Evolutionary conservation across 2,888 invertebrate genomes (phyloP).

Genomic region (Pasiphila rectangulata): DNA sequence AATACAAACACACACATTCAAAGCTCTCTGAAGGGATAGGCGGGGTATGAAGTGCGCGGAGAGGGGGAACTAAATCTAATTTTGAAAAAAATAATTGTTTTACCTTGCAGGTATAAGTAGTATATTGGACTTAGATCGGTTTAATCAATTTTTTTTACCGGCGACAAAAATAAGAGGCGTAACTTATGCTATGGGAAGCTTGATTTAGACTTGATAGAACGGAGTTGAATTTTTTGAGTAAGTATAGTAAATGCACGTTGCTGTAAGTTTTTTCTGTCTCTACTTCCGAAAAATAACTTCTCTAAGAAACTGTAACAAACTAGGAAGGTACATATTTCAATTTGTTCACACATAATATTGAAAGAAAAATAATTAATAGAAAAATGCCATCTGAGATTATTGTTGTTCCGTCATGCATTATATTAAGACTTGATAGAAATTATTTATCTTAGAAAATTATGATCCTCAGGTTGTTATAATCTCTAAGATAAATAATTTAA

Average conservation of each 20-base stretch:
- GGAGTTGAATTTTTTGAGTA: too few relatives aligned
- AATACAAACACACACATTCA: constrained; percentile 41
- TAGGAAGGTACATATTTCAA: too few relatives aligned
- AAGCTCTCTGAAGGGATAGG: constrained; percentile 26
- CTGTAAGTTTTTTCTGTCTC: too few relatives aligned
- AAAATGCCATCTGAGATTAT: too few relatives aligned
- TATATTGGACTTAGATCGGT: constrained; percentile 4
- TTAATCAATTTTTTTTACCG: constrained; percentile 1
- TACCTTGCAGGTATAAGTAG: neutral
- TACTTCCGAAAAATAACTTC: too few relatives aligned
- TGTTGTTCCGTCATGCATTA: too few relatives aligned
- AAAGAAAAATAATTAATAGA: too few relatives aligned
- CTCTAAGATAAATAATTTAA: neutral
- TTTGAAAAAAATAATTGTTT: constrained; percentile 19
- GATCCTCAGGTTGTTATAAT: neutral
- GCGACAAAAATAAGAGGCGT: constrained; percentile 1
- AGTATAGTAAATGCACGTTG: too few relatives aligned
- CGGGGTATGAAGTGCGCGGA: constrained; percentile 34
- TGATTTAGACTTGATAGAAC: constrained; percentile 3
- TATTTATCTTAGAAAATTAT: too few relatives aligned
- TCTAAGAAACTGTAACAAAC: too few relatives aligned
- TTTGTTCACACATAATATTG: too few relatives aligned
- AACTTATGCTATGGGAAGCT: constrained; percentile 1
- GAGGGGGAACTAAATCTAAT: constrained; percentile 28
- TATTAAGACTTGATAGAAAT: too few relatives aligned